These are phyloP conservation scores for Salvator merianae DNA, from an alignment of 2,113 vertebrate species.

Conservation along the genomic window DNA sequence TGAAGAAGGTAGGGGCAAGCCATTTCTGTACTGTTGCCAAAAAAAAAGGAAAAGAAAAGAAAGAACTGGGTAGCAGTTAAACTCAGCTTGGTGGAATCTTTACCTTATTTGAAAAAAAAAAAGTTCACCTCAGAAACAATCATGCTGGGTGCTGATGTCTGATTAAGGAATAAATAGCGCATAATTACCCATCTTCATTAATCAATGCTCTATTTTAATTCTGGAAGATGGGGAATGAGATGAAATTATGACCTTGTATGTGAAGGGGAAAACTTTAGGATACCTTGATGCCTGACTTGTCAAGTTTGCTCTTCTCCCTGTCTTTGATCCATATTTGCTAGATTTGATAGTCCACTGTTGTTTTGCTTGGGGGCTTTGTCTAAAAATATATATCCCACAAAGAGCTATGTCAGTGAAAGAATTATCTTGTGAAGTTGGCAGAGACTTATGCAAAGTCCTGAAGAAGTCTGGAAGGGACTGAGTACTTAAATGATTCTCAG, in stretches of 20 bases:
- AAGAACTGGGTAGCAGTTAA: no score
- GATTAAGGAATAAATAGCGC: not conserved
- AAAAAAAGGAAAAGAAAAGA: no score
- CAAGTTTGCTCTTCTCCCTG: not conserved
- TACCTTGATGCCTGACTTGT: not conserved
- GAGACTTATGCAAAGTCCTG: not conserved
- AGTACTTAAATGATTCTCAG: not conserved
- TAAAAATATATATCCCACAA: not conserved
- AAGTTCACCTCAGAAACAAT: not conserved
- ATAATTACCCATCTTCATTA: not conserved
- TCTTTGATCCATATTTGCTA: not conserved
- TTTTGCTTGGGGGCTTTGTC: not conserved
- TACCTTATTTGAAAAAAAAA: not conserved
- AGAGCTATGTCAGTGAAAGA: not conserved
- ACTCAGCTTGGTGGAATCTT: no score
- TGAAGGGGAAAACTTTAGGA: not conserved
- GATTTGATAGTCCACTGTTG: not conserved
- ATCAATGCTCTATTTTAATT: not conserved
- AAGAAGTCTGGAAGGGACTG: not conserved
- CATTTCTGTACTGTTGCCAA: no score
- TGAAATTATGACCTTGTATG: not conserved
- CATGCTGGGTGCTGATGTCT: not conserved
- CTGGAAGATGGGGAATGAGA: no score
- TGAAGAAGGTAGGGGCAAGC: no score
- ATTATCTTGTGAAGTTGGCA: not conserved